Evolutionary conservation across 2,113 vertebrate genomes (phyloP).

Genomic region (Trogon melanurus): DNA sequence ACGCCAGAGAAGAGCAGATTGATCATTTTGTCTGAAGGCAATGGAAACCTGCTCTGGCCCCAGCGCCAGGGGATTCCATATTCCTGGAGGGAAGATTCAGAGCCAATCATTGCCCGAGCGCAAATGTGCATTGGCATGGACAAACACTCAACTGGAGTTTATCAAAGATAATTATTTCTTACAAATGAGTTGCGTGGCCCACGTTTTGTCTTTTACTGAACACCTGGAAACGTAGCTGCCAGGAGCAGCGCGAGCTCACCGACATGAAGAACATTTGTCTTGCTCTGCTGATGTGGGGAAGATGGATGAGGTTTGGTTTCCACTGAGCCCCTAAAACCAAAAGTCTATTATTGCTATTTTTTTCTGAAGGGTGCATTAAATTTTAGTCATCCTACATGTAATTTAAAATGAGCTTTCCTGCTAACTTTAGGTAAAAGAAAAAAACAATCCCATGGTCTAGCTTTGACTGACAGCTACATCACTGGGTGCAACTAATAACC

Average conservation of each 20-base stretch:
- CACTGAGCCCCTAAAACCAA: not conserved
- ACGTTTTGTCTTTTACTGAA: not conserved
- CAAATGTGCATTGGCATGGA: not conserved
- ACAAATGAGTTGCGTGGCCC: too few relatives aligned
- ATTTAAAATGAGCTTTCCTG: not conserved
- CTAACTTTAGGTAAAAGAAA: not conserved
- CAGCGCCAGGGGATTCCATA: fast-evolving
- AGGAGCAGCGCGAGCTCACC: not conserved
- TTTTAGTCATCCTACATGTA: not conserved
- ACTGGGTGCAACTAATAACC: not conserved
- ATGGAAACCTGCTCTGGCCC: not conserved
- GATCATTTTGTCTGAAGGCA: not conserved
- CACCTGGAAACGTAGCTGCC: not conserved
- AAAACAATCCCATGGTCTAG: not conserved
- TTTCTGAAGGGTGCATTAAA: not conserved
- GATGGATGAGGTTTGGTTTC: not conserved
- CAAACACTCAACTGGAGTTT: fast-evolving
- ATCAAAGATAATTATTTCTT: not conserved
- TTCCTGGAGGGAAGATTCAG: not conserved
- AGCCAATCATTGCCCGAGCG: not conserved
- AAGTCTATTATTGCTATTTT: not conserved
- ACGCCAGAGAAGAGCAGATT: not conserved
- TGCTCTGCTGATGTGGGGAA: not conserved
- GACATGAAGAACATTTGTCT: fast-evolving
- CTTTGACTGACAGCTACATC: not conserved